Evolutionary conservation across 2,888 invertebrate genomes (phyloP).

Genomic region (Hypomecis punctinalis): DNA sequence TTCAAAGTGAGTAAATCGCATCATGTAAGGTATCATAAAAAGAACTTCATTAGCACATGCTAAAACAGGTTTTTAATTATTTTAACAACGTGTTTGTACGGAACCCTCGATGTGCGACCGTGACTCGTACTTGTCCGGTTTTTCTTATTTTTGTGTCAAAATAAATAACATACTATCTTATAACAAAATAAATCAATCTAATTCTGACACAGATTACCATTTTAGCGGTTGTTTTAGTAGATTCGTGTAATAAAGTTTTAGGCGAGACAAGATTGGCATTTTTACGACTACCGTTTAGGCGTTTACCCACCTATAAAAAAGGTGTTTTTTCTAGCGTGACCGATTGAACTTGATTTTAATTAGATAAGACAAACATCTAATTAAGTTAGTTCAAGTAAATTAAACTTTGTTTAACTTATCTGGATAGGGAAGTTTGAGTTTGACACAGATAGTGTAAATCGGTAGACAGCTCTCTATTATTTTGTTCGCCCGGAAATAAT

Average conservation of each 20-base stretch:
- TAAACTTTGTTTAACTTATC: conserved; percentile 3
- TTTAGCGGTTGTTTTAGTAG: conserved; percentile 31
- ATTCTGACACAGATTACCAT: conserved; percentile 24
- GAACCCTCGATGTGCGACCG: too few relatives aligned
- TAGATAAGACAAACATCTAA: conserved; percentile 13
- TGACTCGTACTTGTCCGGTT: too few relatives aligned
- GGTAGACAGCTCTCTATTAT: too few relatives aligned
- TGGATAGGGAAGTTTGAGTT: background rate
- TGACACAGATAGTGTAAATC: too few relatives aligned
- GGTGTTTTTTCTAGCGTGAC: conserved; percentile 12
- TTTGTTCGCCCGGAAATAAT: too few relatives aligned
- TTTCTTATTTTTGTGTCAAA: too few relatives aligned
- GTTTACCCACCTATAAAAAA: background rate
- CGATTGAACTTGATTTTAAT: conserved; percentile 15
- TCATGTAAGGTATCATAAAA: too few relatives aligned
- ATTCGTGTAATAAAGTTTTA: conserved; percentile 16
- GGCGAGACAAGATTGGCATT: conserved; percentile 11
- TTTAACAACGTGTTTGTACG: too few relatives aligned
- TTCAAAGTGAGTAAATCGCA: too few relatives aligned
- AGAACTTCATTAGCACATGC: too few relatives aligned
- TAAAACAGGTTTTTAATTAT: too few relatives aligned
- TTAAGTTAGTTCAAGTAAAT: conserved; percentile 9
- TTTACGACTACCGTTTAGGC: conserved; percentile 23
- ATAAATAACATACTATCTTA: background rate
- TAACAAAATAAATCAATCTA: conserved; percentile 28